A percentile compares a stretch with the other conserved stretches of the same genome.
phyloP scores from a whole-genome alignment of 53 echinoderm and acorn worm genomes.

The Paelopatides confundens region DNA sequence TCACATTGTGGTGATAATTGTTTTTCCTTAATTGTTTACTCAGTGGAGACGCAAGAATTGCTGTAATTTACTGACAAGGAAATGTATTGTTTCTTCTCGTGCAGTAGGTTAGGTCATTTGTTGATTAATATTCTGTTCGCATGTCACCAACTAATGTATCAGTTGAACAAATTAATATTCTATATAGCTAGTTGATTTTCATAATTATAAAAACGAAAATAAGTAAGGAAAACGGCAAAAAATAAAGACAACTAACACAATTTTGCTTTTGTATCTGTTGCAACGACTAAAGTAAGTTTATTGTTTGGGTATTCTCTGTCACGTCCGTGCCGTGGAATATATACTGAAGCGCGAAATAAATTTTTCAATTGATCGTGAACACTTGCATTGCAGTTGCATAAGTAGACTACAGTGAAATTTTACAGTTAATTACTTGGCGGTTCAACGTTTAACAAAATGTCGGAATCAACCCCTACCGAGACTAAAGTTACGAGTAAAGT shows the following conservation, averaged over 20 bases:
- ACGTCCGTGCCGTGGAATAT: neutral
- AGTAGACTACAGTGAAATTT: too few relatives aligned
- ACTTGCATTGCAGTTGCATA: too few relatives aligned
- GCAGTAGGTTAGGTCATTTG: neutral
- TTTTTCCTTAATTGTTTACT: neutral
- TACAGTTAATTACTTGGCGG: too few relatives aligned
- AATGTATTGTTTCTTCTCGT: neutral
- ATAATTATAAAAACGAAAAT: neutral
- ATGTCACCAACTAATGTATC: neutral
- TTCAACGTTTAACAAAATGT: too few relatives aligned
- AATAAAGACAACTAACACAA: conserved; percentile 23
- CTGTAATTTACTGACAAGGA: neutral
- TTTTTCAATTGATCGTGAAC: too few relatives aligned
- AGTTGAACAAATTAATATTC: neutral
- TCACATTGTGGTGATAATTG: neutral
- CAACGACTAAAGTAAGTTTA: conserved; percentile 30
- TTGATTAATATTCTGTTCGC: neutral
- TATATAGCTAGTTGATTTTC: neutral
- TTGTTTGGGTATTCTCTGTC: conserved; percentile 46
- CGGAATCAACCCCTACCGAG: too few relatives aligned
- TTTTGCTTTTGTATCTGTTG: neutral
- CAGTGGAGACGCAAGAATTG: neutral
- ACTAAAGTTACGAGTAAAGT: too few relatives aligned
- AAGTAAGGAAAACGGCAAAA: conserved; percentile 38
- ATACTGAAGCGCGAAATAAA: neutral